Evolutionary conservation across 2,888 invertebrate genomes (phyloP), one percentile per base, ranked within the genome.

Genomic region (Leptogaster cylindrica): DNA sequence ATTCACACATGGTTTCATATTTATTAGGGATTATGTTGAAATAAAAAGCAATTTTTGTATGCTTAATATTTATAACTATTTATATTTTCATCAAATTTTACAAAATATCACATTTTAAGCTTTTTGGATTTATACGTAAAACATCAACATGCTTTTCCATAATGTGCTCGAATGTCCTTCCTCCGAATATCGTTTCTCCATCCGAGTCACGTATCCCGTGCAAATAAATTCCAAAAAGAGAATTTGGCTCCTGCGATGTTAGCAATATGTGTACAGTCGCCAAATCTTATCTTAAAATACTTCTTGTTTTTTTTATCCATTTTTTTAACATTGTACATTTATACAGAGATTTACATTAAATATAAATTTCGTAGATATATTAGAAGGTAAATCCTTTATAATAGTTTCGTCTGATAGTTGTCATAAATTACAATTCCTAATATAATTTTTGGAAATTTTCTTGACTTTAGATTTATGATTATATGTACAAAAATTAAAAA

Each of bases 21-120:
- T n/a, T n/a, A n/a, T n/a, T n/a, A n/a, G n/a, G n/a, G n/a, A n/a
- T n/a, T n/a, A n/a, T n/a, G n/a, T n/a, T n/a, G n/a, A n/a, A n/a
- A n/a, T n/a, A n/a, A n/a, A n/a, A n/a, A n/a, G n/a, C n/a, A n/a
- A 1, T 25, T 41, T n/a, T 23, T 25, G 41, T 33, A 58, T 18
- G 36, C 27, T 20, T 36, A n/a, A 58, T 18, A 48, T 46, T 69
- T 65, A 68, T 66, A 66, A 44, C 51, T 69, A 52, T 52, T 67
- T 69, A 55, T 65, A 69, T 67, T 73, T 70, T 67, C 50, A 72
- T 77, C 75, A 75, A 78, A 77, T 78, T 79, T 79, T 79, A 76
- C 76, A 79, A 79, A 79, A 80, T 79, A 79, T 79, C 79, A 79
- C 79, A 79, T 80, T 79, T 78, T 77, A 80, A 80, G 79, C 78